phyloP scores from a whole-genome alignment of 2,113 vertebrate species.

The Pachycephala philippinensis region DNA sequence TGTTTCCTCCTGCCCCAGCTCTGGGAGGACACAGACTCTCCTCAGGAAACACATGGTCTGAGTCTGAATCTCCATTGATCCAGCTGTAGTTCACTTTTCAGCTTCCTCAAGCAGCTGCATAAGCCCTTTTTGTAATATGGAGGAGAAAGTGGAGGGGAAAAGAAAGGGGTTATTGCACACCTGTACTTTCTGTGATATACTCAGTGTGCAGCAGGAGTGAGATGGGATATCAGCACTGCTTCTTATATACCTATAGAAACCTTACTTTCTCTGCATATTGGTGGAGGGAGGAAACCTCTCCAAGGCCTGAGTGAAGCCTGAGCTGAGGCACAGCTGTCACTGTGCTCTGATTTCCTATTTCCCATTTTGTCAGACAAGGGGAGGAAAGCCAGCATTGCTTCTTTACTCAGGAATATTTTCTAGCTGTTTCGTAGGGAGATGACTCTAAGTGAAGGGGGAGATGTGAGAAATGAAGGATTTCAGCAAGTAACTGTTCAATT shows the following conservation, averaged over 20 bases:
- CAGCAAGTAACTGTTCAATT: not conserved
- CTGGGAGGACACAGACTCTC: not conserved
- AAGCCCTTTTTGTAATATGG: not conserved
- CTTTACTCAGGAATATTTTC: not conserved
- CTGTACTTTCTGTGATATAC: rapidly evolving
- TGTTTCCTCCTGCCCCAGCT: not conserved
- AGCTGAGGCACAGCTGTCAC: not conserved
- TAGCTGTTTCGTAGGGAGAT: not conserved
- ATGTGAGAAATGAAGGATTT: not conserved
- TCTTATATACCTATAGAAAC: not conserved
- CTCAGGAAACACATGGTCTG: rapidly evolving
- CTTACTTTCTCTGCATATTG: not conserved
- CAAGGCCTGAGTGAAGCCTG: not conserved
- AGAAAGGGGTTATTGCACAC: not conserved
- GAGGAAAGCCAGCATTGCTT: not conserved
- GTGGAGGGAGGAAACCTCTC: not conserved
- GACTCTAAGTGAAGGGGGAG: not conserved
- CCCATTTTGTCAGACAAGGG: not conserved
- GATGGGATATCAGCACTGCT: not conserved
- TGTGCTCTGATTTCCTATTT: not conserved
- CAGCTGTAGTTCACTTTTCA: not conserved
- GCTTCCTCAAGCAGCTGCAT: not conserved
- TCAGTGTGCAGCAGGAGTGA: not conserved
- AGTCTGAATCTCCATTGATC: rapidly evolving
- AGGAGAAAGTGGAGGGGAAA: not conserved